Evolutionary conservation across 1,140 invertebrate genomes (phyloP).

Genomic region (Plectrocnemia conspersa): DNA sequence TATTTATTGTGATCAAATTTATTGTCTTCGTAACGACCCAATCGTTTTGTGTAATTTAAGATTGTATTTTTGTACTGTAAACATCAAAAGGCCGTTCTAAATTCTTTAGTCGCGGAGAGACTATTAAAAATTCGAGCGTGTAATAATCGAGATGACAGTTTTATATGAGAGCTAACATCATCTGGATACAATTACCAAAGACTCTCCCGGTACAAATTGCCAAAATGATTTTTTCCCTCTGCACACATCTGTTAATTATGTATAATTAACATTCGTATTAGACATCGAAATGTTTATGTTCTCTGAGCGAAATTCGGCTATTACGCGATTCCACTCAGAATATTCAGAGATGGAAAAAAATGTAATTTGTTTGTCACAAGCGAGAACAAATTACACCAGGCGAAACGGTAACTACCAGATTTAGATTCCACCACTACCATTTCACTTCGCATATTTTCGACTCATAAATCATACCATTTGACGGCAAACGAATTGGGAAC

Average conservation of each 20-base stretch:
- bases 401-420: not conserved
- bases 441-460: constrained; percentile 6
- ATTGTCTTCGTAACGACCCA: constrained; percentile 10
- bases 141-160: constrained; percentile 9
- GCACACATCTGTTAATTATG: no score
- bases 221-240: no score
- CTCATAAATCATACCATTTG: constrained; percentile 17
- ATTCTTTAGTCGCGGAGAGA: not conserved
- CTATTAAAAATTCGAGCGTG: not conserved
- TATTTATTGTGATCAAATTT: no score
- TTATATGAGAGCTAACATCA: constrained; percentile 13
- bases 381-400: constrained; percentile 1
- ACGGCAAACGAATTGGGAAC: constrained; percentile 12
- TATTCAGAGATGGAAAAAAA: no score
- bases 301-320: no score
- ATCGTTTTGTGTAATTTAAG: constrained; percentile 17
- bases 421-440: not conserved
- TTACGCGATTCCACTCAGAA: no score
- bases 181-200: no score
- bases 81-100: constrained; percentile 14
- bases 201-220: no score
- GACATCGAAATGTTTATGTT: no score
- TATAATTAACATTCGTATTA: no score
- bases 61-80: constrained; percentile 1
- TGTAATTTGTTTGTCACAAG: constrained; percentile 7